A percentile compares a stretch with the other conserved stretches of the same genome.
phyloP scores from a whole-genome alignment of 2,113 vertebrate genomes.

The Myxocyprinus asiaticus region DNA sequence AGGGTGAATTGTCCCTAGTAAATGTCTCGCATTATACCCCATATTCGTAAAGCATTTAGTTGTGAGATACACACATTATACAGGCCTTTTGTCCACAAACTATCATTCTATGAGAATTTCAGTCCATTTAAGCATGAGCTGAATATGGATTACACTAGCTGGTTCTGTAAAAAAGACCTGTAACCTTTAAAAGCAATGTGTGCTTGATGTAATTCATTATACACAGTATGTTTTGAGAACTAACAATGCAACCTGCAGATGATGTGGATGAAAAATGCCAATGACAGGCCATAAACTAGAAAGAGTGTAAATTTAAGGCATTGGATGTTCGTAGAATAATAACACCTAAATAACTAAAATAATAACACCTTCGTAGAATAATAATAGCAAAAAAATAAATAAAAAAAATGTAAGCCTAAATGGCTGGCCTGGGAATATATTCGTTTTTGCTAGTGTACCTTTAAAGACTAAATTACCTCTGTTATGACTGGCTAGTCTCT shows the following conservation, averaged over 20 bases:
- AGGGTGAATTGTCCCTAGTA: not conserved
- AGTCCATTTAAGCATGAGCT: too few relatives aligned
- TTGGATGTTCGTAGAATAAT: not conserved
- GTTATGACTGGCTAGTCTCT: too few relatives aligned
- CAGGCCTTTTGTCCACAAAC: not conserved
- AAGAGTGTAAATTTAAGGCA: not conserved
- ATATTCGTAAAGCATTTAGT: constrained; percentile 1
- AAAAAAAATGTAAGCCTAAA: not conserved
- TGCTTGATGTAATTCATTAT: not conserved
- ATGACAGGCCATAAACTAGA: not conserved
- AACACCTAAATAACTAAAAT: too few relatives aligned
- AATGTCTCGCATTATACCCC: constrained; percentile 15
- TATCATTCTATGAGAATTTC: not conserved
- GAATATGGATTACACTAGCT: too few relatives aligned
- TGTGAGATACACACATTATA: not conserved
- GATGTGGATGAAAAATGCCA: not conserved
- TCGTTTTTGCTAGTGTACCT: not conserved
- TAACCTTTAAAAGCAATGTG: not conserved
- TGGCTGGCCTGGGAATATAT: not conserved
- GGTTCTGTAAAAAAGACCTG: too few relatives aligned
- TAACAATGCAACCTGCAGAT: not conserved
- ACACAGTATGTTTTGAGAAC: not conserved
- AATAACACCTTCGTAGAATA: too few relatives aligned
- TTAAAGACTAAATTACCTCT: not conserved
- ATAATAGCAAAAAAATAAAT: too few relatives aligned